These are phyloP conservation scores for Dinocampus coccinellae DNA, from an alignment of 2,888 invertebrate genomes.

Conservation along the genomic window DNA sequence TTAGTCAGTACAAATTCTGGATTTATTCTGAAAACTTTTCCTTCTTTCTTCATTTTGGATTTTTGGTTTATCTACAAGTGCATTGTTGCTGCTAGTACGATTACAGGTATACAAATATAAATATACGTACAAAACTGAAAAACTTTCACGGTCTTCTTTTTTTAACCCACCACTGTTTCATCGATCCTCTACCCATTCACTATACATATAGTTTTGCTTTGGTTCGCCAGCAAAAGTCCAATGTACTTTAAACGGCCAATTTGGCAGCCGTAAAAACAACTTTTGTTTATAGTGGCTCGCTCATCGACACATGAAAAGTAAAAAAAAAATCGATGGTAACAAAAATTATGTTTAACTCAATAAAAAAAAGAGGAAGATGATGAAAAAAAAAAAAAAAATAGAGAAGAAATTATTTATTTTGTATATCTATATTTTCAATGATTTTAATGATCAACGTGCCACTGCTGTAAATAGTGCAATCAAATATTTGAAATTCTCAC, in stretches of 20 bases:
- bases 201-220: slow-evolving; percentile 34
- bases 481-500: too few relatives aligned
- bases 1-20: slow-evolving; percentile 48
- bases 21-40: slow-evolving; percentile 11
- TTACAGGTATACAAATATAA: background rate
- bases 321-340: slow-evolving; percentile 55
- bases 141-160: slow-evolving; percentile 20
- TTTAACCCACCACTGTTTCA: background rate
- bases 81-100: background rate
- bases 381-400: background rate
- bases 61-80: background rate
- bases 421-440: too few relatives aligned
- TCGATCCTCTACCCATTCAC: background rate
- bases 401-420: background rate
- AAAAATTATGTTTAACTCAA: slow-evolving; percentile 58
- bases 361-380: slow-evolving; percentile 46
- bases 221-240: slow-evolving; percentile 56
- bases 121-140: slow-evolving; percentile 1
- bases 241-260: slow-evolving; percentile 67
- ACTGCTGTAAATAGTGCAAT: too few relatives aligned
- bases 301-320: slow-evolving; percentile 53
- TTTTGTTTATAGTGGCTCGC: slow-evolving; percentile 67
- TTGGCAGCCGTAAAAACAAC: slow-evolving; percentile 69
- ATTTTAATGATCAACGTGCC: too few relatives aligned
- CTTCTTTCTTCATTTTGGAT: slow-evolving; percentile 17